Evolutionary conservation across 2,113 vertebrate genomes (phyloP).

Genomic region (Neodontobutis hainanensis): DNA sequence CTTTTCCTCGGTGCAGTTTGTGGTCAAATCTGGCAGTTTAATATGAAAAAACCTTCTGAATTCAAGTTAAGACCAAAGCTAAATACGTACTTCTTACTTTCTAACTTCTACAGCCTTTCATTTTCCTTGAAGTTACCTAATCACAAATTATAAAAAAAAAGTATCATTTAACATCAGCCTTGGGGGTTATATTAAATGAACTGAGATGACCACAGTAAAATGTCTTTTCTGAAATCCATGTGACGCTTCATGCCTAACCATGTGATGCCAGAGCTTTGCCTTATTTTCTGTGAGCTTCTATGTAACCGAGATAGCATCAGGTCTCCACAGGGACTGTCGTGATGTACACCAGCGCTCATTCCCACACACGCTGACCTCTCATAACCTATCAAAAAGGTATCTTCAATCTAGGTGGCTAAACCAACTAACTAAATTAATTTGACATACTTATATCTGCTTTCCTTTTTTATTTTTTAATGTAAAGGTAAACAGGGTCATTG

Average conservation of each 20-base stretch:
- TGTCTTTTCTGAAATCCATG: constrained; percentile 47
- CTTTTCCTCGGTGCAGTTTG: constrained; percentile 47
- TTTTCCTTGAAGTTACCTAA: constrained; percentile 2
- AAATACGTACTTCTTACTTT: neutral
- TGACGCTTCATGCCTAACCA: constrained; percentile 50
- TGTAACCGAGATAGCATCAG: constrained; percentile 35
- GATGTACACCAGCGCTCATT: constrained; percentile 33
- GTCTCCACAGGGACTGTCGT: constrained; percentile 16
- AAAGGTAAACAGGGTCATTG: constrained; percentile 1
- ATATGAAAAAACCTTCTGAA: constrained; percentile 31
- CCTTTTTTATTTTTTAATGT: neutral
- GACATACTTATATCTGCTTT: no score
- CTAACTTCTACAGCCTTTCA: neutral
- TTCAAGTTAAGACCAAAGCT: neutral
- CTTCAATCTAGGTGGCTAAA: no score
- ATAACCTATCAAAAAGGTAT: neutral
- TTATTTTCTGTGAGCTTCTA: constrained; percentile 18
- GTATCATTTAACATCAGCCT: constrained; percentile 13
- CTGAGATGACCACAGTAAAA: constrained; percentile 31
- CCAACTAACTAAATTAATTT: no score
- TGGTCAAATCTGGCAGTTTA: constrained; percentile 70
- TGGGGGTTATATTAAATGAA: constrained; percentile 16
- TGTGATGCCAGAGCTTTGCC: constrained; percentile 41
- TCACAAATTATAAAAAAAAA: constrained; percentile 5
- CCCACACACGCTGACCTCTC: constrained; percentile 17